phyloP scores from a whole-genome alignment of 2,888 invertebrate genomes.

The Timema cristinae region DNA sequence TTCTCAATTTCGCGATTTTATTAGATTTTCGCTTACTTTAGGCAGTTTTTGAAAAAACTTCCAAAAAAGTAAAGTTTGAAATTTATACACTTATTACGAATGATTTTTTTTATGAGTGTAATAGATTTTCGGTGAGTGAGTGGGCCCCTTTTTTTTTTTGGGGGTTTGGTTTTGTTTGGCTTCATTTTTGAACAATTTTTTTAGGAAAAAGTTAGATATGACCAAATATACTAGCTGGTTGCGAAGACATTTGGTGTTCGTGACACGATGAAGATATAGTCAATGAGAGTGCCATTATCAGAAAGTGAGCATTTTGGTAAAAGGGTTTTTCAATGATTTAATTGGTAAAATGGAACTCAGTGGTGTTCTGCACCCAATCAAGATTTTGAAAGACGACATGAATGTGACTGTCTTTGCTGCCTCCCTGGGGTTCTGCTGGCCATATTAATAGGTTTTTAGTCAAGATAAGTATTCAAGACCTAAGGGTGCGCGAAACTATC shows the following conservation, averaged over 20 bases:
- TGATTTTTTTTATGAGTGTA: too few species aligned
- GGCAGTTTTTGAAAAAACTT: too few species aligned
- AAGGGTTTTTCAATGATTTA: background rate
- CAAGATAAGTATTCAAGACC: conserved; percentile 1
- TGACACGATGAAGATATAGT: background rate
- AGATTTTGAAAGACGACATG: background rate
- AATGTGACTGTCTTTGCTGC: background rate
- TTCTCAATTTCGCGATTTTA: too few species aligned
- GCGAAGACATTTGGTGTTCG: background rate
- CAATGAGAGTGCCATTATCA: background rate
- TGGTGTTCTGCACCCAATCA: background rate
- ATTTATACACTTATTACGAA: too few species aligned
- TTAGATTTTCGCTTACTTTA: too few species aligned
- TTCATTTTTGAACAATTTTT: too few species aligned
- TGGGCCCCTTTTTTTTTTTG: too few species aligned
- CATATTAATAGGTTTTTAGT: background rate
- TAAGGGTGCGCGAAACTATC: background rate
- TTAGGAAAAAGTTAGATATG: too few species aligned
- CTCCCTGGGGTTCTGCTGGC: background rate
- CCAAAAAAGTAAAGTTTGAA: too few species aligned
- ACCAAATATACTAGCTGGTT: too few species aligned
- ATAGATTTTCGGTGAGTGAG: too few species aligned
- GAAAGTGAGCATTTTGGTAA: background rate
- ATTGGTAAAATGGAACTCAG: conserved; percentile 7
- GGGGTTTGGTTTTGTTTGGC: too few species aligned